These are phyloP conservation scores for Zaprionus inermis DNA, from an alignment of 1,140 invertebrate genomes.

Conservation along the genomic window DNA sequence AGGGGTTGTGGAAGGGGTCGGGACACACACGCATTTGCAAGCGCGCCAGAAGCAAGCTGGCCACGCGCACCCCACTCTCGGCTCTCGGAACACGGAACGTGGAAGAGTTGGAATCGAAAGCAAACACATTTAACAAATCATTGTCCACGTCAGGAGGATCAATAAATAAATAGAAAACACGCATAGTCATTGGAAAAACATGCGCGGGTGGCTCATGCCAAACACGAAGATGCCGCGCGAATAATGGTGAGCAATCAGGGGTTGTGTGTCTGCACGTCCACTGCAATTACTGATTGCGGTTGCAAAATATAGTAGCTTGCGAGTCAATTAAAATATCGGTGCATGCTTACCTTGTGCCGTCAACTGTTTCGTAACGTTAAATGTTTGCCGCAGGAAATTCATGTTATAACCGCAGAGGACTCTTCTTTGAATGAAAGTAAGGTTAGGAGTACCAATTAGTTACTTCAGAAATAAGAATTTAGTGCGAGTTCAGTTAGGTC, in stretches of 20 bases:
- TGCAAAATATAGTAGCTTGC: not conserved
- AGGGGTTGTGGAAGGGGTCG: not conserved
- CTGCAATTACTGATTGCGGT: not conserved
- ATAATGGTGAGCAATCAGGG: slow-evolving; percentile 5
- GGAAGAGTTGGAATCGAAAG: slow-evolving; percentile 43
- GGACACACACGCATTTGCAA: not conserved
- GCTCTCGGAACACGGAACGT: no score
- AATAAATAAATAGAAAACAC: slow-evolving; percentile 43
- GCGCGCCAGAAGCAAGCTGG: slow-evolving; percentile 24
- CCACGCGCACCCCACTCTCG: slow-evolving; percentile 47
- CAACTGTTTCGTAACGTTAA: slow-evolving; percentile 82
- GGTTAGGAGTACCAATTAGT: not conserved
- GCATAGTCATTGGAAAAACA: slow-evolving; percentile 44
- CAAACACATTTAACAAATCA: slow-evolving; percentile 49
- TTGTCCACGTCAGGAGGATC: slow-evolving; percentile 23
- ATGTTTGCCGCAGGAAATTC: slow-evolving; percentile 81
- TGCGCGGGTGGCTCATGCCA: not conserved
- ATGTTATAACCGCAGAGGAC: slow-evolving; percentile 35
- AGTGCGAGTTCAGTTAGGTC: slow-evolving; percentile 4
- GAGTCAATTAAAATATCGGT: not conserved
- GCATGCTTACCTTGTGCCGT: slow-evolving; percentile 64
- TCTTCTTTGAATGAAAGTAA: not conserved
- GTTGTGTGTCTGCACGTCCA: not conserved
- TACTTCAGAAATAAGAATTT: not conserved
- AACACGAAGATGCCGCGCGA: not conserved